Conservation (phyloP, 2,888 invertebrate species). For the Micropterix aruncella region DNA sequence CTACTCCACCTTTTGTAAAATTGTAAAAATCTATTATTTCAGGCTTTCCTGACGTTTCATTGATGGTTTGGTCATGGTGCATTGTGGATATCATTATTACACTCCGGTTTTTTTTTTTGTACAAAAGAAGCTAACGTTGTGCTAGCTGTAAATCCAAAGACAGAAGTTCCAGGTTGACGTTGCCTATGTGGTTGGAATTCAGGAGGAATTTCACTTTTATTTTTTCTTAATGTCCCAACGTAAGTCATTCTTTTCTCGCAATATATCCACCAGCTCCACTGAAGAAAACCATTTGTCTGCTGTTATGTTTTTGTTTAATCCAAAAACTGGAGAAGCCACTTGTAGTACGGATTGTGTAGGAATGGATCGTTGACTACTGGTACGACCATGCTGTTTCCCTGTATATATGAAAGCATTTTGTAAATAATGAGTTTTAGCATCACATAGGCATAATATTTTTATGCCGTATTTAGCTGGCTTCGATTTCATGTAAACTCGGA, state of each 20-base stretch:
- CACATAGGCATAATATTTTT: slow-evolving; percentile 11
- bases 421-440: slow-evolving; percentile 11
- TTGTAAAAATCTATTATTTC: background rate
- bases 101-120: background rate
- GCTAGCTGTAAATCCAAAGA: slow-evolving; percentile 1
- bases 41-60: background rate
- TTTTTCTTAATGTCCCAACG: slow-evolving; percentile 12
- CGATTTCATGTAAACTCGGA: slow-evolving; percentile 9
- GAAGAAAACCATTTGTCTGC: too few relatives aligned
- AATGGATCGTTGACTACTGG: too few relatives aligned
- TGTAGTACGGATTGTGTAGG: slow-evolving; percentile 4
- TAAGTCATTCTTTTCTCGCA: slow-evolving; percentile 8
- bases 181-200: slow-evolving; percentile 1
- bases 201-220: too few relatives aligned
- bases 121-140: background rate
- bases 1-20: too few relatives aligned
- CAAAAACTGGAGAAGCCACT: slow-evolving; percentile 1
- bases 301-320: too few relatives aligned
- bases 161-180: background rate
- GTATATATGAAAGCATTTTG: slow-evolving; percentile 11
- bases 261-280: slow-evolving; percentile 3
- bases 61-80: background rate
- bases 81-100: background rate
- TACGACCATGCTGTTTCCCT: slow-evolving; percentile 4
- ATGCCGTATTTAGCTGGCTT: slow-evolving; percentile 14